These are phyloP conservation scores for Eristalinus aeneus DNA, from an alignment of 2,888 invertebrate species.

Conservation along the genomic window DNA sequence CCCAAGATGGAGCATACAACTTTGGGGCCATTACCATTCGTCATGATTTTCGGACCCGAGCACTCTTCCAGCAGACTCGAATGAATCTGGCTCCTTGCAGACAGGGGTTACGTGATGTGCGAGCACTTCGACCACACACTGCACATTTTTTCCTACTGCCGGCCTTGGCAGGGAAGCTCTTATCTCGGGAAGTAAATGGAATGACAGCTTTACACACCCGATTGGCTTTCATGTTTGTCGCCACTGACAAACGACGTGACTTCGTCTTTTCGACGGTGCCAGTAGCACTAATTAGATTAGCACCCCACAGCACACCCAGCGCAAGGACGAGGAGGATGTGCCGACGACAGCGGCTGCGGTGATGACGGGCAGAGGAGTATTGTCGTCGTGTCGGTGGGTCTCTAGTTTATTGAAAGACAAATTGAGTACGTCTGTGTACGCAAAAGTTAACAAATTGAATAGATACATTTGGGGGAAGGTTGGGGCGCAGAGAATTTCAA, in stretches of 20 bases:
- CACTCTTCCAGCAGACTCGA: background rate
- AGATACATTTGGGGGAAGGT: slow-evolving; percentile 9
- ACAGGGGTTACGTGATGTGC: slow-evolving; percentile 51
- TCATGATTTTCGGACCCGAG: slow-evolving; percentile 38
- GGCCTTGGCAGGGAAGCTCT: slow-evolving; percentile 31
- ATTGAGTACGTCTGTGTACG: slow-evolving; percentile 69
- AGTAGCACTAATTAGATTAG: slow-evolving; percentile 68
- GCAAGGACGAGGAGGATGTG: slow-evolving; percentile 2
- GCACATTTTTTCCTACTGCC: background rate
- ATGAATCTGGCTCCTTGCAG: slow-evolving; percentile 3
- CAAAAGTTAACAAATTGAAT: slow-evolving; percentile 70
- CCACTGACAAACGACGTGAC: slow-evolving; percentile 69
- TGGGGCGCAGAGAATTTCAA: slow-evolving; percentile 39
- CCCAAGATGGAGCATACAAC: slow-evolving; percentile 23
- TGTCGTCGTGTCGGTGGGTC: slow-evolving; percentile 33
- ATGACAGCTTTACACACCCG: slow-evolving; percentile 69
- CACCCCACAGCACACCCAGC: slow-evolving; percentile 13
- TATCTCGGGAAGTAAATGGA: slow-evolving; percentile 60
- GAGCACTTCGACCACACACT: background rate
- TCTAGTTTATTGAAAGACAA: slow-evolving; percentile 69
- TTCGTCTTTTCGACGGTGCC: slow-evolving; percentile 58
- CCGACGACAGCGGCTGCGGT: background rate
- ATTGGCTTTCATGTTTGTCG: slow-evolving; percentile 69
- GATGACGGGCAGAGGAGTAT: background rate
- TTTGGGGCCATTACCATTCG: slow-evolving; percentile 56